Evolutionary conservation across 53 echinoderm and acorn worm species (phyloP), one percentile per base, ranked within the genome.

Genomic region (Paelopatides confundens): DNA sequence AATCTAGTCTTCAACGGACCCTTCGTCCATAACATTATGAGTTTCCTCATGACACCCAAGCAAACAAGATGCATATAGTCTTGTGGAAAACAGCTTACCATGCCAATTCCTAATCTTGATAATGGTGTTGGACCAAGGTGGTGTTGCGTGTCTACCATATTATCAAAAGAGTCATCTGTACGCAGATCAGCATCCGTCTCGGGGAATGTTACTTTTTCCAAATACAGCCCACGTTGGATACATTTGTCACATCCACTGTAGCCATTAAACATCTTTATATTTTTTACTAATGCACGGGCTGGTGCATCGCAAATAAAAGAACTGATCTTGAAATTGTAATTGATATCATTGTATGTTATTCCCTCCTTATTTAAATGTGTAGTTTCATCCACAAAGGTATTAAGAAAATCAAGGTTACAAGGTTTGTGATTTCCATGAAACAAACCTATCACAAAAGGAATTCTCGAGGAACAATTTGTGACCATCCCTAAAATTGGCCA

Each of bases 401-500:
- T 68, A 66, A 89, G 43, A 63, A 69, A 89, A 38, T 74, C 74
- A 36, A 74, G 74, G 31, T 26, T 66, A 21, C 26, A n/a, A 13
- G 92, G 92, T 52, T 92, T 88, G 17, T 35, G 21, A 2, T 70
- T 29, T 71, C 88, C 92, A 74, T 18, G 71, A 84, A 62, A 92
- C 34, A 92, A 36, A 5, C 88, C 85, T 34, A 92, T 92, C 10
- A 88, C 38, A 66, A 88, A 92, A 15, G 92, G 88, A 9, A 76
- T 50, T 62, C 38, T 32, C 13, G 46, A 65, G 18, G 36, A 27
- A 1, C 29, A 62, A 31, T 71, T 76, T 17, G 64, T 66, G 66
- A 86, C 43, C 13, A 74, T 63, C 21, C 92, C 92, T 26, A 92
- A 51, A 36, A 92, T 92, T 23, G 92, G 92, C 92, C 92, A 92